Conservation (phyloP, 2,888 invertebrate genomes). For the Mechanitis mazaeus region DNA sequence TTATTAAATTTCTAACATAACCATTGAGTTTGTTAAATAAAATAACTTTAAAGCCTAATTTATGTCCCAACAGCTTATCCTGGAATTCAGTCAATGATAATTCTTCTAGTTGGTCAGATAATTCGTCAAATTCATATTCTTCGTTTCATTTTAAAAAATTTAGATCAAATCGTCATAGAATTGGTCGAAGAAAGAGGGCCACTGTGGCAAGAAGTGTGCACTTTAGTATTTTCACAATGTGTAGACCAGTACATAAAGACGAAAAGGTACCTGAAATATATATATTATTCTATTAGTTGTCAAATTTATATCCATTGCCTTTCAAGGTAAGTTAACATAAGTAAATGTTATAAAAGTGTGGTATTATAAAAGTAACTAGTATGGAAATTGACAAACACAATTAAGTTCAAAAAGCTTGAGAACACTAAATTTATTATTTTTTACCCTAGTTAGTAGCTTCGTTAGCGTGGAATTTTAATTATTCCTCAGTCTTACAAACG, state of each 20-base stretch:
- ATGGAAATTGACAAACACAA: background rate
- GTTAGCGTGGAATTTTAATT: constrained; percentile 7
- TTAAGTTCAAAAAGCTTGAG: background rate
- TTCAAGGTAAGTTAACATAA: no score
- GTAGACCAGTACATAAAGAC: constrained; percentile 53
- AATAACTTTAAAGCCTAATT: background rate
- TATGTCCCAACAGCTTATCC: constrained; percentile 50
- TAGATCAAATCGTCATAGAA: constrained; percentile 50
- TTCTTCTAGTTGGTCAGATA: constrained; percentile 54
- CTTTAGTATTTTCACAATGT: constrained; percentile 49
- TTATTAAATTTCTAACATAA: constrained; percentile 14
- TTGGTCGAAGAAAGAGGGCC: constrained; percentile 34
- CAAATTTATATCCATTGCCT: no score
- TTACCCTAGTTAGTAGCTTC: constrained; percentile 4
- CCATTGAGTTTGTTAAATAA: background rate
- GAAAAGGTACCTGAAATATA: constrained; percentile 45
- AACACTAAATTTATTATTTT: constrained; percentile 10
- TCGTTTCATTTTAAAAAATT: constrained; percentile 48
- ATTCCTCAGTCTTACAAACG: constrained; percentile 6
- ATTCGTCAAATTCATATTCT: constrained; percentile 59
- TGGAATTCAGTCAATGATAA: constrained; percentile 58
- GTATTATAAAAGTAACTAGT: no score
- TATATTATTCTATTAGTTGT: no score
- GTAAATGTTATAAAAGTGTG: no score
- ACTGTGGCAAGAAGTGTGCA: constrained; percentile 48